These are phyloP conservation scores for Edolisoma coerulescens DNA, from an alignment of 2,113 vertebrate species.

Conservation along the genomic window DNA sequence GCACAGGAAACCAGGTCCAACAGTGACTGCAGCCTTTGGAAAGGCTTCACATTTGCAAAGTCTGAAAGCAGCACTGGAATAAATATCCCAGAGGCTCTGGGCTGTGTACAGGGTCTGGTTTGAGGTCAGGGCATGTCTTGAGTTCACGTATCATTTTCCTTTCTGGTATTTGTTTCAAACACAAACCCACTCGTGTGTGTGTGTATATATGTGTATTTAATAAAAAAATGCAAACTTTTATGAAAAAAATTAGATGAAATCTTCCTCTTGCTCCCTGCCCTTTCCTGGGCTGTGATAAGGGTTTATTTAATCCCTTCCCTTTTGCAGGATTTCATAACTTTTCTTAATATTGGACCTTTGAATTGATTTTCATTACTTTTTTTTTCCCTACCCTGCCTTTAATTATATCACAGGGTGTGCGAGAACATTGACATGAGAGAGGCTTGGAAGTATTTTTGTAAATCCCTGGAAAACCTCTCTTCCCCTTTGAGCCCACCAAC, in stretches of 20 bases:
- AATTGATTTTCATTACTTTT: background rate
- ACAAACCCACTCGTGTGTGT: background rate
- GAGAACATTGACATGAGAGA: background rate
- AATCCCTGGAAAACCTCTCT: background rate
- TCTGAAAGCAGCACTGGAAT: background rate
- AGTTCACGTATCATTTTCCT: rapidly evolving
- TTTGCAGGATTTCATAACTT: background rate
- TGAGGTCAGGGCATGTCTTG: background rate
- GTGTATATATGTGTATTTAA: background rate
- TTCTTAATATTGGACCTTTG: background rate
- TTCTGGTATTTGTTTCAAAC: background rate
- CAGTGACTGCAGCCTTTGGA: background rate
- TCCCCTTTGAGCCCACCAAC: background rate
- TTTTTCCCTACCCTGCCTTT: rapidly evolving
- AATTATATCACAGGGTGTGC: background rate
- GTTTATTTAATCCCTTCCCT: background rate
- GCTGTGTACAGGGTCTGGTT: rapidly evolving
- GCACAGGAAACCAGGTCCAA: background rate
- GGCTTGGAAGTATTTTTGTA: background rate
- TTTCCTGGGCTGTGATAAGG: background rate
- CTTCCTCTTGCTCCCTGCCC: background rate
- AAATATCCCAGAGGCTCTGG: background rate
- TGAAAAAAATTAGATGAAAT: background rate
- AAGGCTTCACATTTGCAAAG: background rate
- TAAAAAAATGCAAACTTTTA: background rate